These are phyloP conservation scores for Nipponacmea schrenckii DNA, from an alignment of 2,888 invertebrate species.

Conservation along the genomic window DNA sequence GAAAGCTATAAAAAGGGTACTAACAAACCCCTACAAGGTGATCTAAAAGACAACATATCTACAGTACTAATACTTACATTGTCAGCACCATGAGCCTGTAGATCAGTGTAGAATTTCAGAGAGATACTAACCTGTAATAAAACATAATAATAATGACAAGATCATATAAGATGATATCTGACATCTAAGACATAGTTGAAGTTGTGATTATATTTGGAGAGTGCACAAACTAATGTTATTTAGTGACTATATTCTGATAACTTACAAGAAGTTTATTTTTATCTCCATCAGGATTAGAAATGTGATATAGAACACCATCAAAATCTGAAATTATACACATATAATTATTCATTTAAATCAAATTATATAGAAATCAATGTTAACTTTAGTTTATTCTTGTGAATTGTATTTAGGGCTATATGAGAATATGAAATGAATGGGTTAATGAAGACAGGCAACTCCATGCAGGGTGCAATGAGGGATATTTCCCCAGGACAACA, in stretches of 20 bases:
- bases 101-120: conserved; percentile 96
- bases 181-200: background rate
- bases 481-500: background rate
- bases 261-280: conserved; percentile 97
- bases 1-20: background rate
- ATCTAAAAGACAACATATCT: too few relatives aligned
- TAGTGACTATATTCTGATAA: conserved; percentile 28
- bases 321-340: conserved; percentile 81
- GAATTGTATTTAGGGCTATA: too few relatives aligned
- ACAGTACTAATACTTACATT: conserved; percentile 71
- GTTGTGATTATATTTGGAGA: too few relatives aligned
- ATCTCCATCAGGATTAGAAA: conserved; percentile 95
- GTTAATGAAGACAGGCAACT: too few relatives aligned
- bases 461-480: too few relatives aligned
- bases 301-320: conserved; percentile 98
- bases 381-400: too few relatives aligned
- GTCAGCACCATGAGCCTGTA: conserved; percentile 98
- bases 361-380: too few relatives aligned
- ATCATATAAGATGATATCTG: background rate
- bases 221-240: too few relatives aligned
- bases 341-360: background rate
- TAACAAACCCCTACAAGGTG: too few relatives aligned
- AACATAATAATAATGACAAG: conserved; percentile 29
- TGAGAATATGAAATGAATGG: too few relatives aligned
- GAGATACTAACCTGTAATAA: conserved; percentile 91